These are phyloP conservation scores for Lycocerus yunnanus DNA, from an alignment of 2,888 invertebrate genomes.

Conservation along the genomic window DNA sequence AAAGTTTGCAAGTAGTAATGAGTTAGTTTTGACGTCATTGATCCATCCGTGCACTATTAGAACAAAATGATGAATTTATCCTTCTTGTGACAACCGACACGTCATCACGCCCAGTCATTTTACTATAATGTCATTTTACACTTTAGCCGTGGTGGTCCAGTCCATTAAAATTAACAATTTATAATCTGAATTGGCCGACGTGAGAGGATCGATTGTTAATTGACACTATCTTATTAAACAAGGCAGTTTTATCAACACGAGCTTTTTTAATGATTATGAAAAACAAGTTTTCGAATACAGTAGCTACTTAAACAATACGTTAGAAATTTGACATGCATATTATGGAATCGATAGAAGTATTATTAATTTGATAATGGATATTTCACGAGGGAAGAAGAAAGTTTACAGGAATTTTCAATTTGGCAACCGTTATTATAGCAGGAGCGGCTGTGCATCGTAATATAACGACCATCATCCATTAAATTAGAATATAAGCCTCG, in stretches of 20 bases:
- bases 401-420: slow-evolving; percentile 52
- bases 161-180: slow-evolving; percentile 35
- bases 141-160: slow-evolving; percentile 37
- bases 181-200: slow-evolving; percentile 8
- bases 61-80: slow-evolving; percentile 43
- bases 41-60: slow-evolving; percentile 29
- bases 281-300: neutral
- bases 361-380: slow-evolving; percentile 52
- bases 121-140: slow-evolving; percentile 46
- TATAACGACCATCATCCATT: slow-evolving; percentile 36
- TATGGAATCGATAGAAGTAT: slow-evolving; percentile 41
- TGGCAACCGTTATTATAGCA: slow-evolving; percentile 42
- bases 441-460: slow-evolving; percentile 43
- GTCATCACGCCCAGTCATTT: slow-evolving; percentile 51
- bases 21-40: slow-evolving; percentile 37
- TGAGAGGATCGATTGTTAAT: neutral
- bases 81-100: slow-evolving; percentile 44
- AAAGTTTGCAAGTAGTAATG: slow-evolving; percentile 16
- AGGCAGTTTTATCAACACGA: neutral
- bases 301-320: neutral
- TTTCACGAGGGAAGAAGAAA: slow-evolving; percentile 47
- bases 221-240: neutral
- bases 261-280: neutral
- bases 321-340: slow-evolving; percentile 29
- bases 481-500: slow-evolving; percentile 23